Evolutionary conservation across 2,888 invertebrate genomes (phyloP), one percentile per base, ranked within the genome.

Genomic region (Melanotus villosus): DNA sequence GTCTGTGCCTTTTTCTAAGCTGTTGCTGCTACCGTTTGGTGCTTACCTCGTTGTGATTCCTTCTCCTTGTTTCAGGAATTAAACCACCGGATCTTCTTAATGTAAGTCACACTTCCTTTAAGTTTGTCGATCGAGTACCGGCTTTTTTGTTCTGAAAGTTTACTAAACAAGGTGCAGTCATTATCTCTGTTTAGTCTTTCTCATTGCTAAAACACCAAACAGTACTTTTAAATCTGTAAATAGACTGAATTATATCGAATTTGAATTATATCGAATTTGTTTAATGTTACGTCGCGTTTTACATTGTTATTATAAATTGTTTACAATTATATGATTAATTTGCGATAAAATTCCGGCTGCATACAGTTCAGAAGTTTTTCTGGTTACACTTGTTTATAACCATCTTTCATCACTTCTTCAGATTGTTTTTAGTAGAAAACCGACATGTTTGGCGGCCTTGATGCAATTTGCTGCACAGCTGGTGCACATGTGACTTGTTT

Each of bases 381-480:
- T 5, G 12, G 7, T 41, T 41, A 41, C 2, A 38, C 1, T 2
- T 41, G 14, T 41, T 34, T 14, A 7, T 18, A 21, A 21, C 6
- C n/a, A 45, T 45, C 21, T 45, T 18, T 43, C 43, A 1, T 21
- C 45, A 3, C 12, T 1, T 47, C 19, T 47, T 23, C 9, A 2
- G 23, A 47, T 47, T 47, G 47, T 47, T 47, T 47, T 47, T 5
- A 47, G 23, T 23, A 45, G n/a, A 47, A 9, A 19, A 19, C 30
- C 38, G 52, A 23, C 56, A 21, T 30, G 63, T 34, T 30, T n/a
- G 32, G 38, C 45, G 64, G 18, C 64, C 64, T 64, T 64, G 64
- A 34, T 64, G 64, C 64, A 63, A 54, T 54, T 60, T 54, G 38
- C 36, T 63, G 62, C 52, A 63, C 62, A 63, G 62, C 50, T 52